phyloP scores from a whole-genome alignment of 53 echinoderm and acorn worm genomes.

The Echinarachnius parma region DNA sequence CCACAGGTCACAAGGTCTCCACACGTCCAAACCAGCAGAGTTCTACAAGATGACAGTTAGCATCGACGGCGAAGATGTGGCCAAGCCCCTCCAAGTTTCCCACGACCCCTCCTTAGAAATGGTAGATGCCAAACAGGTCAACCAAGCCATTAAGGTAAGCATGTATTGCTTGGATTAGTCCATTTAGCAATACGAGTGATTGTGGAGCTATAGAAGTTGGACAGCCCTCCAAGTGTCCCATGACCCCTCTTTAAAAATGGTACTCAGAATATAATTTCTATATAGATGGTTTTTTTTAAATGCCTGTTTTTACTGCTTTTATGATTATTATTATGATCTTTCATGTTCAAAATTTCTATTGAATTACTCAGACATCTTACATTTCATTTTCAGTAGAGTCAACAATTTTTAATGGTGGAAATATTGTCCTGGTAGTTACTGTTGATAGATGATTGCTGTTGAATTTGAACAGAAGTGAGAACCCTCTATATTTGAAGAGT shows the following conservation, averaged over 20 bases:
- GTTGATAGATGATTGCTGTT: too few species aligned
- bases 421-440: too few species aligned
- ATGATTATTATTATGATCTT: too few species aligned
- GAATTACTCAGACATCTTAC: too few species aligned
- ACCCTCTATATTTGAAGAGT: too few species aligned
- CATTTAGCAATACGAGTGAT: too few species aligned
- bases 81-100: constrained; percentile 85
- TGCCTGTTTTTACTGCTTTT: constrained; percentile 3
- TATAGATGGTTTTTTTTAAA: neutral
- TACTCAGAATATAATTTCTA: constrained; percentile 20
- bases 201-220: too few species aligned
- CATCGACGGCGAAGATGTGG: constrained; percentile 77
- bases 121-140: constrained; percentile 75
- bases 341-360: too few species aligned
- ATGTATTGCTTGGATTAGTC: neutral
- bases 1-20: constrained; percentile 84
- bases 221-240: constrained; percentile 88
- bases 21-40: constrained; percentile 59
- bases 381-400: too few species aligned
- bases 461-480: too few species aligned
- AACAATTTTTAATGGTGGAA: too few species aligned
- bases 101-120: constrained; percentile 72
- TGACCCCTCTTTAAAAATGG: constrained; percentile 66
- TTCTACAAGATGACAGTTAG: constrained; percentile 70
- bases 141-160: constrained; percentile 85